Evolutionary conservation across 2,113 vertebrate species (phyloP), one percentile per base, ranked within the genome.

Genomic region (Salminus brasiliensis): DNA sequence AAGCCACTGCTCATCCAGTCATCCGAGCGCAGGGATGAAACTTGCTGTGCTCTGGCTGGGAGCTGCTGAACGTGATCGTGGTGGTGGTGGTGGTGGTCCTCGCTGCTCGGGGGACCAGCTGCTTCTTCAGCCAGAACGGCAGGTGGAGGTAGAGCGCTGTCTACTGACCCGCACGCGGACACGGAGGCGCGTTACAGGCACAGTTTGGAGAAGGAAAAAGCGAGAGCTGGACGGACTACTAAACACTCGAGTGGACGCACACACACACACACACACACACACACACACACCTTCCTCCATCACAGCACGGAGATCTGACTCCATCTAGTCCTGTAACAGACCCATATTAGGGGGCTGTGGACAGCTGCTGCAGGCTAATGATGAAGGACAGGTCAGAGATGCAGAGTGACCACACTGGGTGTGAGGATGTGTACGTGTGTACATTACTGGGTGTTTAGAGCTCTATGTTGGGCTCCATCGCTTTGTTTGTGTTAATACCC

Each of bases 91-190:
- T 23, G 18, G 18, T 76, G 11, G 43, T 8, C 57, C 72, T 69
- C 81, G 81, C 39, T 62, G 34, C 67, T n/a, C n/a, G n/a, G 76
- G 74, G n/a, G 84, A 75, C 76, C 18, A 66, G 80, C 72, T 79
- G 30, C 83, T 89, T 75, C 84, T 69, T 83, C 72, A 72, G 84
- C 79, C 71, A 70, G 82, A 84, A 91, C 93, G 85, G 90, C 91
- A 94, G 93, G 91, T 91, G 93, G 93, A 86, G 91, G 89, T 92
- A 94, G 91, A 93, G 92, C 74, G 90, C 92, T 87, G 85, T 74
- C 81, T 74, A 91, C 87, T 84, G 78, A 53, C 74, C 85, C 82
- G 1, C 47, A 12, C 47, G 6, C 47, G 21, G 16, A 52, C 47
- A 52, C 47, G 21, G 4, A 52, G 47, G 47, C 47, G 47, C 21